Evolutionary conservation across 2,113 vertebrate genomes (phyloP).

Genomic region (Myotis lucifugus): DNA sequence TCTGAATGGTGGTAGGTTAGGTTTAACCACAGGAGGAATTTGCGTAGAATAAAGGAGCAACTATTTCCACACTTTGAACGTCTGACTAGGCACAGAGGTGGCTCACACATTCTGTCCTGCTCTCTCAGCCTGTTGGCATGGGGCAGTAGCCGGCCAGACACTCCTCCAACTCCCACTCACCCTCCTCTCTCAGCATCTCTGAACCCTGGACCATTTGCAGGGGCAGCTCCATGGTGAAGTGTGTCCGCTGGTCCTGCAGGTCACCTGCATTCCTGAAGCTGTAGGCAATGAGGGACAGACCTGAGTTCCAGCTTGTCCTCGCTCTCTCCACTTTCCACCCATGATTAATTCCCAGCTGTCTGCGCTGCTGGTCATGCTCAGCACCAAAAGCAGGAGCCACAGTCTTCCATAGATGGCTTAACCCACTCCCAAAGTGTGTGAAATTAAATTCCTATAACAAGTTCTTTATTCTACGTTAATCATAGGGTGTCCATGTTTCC

Average conservation of each 20-base stretch:
- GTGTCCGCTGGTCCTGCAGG: not conserved
- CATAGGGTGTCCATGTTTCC: not conserved
- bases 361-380: not conserved
- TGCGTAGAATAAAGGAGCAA: not conserved
- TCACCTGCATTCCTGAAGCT: not conserved
- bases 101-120: not conserved
- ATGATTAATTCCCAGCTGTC: not conserved
- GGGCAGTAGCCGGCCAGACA: too few species aligned
- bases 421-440: not conserved
- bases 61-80: accelerated
- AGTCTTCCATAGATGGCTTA: not conserved
- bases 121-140: not conserved
- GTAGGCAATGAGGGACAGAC: not conserved
- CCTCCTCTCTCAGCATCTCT: not conserved
- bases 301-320: not conserved
- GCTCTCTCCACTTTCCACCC: not conserved
- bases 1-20: not conserved
- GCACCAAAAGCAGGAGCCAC: not conserved
- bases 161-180: not conserved
- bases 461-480: not conserved
- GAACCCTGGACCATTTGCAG: accelerated
- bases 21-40: not conserved
- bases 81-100: not conserved
- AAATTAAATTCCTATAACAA: not conserved
- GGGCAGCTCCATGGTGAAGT: not conserved